Evolutionary conservation across 1,140 invertebrate species (phyloP).

Genomic region (Melipona quadrifasciata): DNA sequence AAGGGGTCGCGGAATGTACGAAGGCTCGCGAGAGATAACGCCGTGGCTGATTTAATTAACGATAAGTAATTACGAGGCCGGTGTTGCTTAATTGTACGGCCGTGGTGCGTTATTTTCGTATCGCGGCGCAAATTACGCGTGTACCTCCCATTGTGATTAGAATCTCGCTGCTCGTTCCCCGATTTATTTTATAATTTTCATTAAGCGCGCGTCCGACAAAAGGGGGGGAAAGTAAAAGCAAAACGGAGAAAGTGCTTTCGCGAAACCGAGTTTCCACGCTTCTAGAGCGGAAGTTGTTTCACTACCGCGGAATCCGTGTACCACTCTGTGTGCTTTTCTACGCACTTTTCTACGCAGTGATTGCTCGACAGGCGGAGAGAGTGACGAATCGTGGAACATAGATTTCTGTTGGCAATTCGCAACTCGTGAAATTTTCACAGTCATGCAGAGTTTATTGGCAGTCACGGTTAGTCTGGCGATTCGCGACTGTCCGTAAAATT

Average conservation of each 20-base stretch:
- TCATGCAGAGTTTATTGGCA: too few relatives aligned
- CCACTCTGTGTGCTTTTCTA: not conserved
- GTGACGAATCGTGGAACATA: too few relatives aligned
- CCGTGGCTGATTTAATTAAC: slow-evolving; percentile 63
- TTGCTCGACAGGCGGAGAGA: too few relatives aligned
- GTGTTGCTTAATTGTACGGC: slow-evolving; percentile 51
- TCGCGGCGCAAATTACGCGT: slow-evolving; percentile 44
- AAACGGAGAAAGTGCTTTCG: not conserved
- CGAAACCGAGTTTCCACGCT: not conserved
- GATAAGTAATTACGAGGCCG: slow-evolving; percentile 63
- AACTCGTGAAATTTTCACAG: too few relatives aligned
- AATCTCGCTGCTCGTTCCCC: slow-evolving; percentile 29
- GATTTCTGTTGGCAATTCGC: too few relatives aligned
- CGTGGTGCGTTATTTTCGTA: slow-evolving; percentile 32
- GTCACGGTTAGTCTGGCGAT: too few relatives aligned
- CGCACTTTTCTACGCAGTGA: not conserved
- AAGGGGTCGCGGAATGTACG: slow-evolving; percentile 26
- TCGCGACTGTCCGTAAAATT: too few relatives aligned
- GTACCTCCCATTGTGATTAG: slow-evolving; percentile 35
- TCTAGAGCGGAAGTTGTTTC: not conserved
- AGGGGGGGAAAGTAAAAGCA: too few relatives aligned
- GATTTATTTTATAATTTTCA: not conserved
- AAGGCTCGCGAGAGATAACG: slow-evolving; percentile 43
- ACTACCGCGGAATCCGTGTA: not conserved
- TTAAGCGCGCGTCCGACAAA: not conserved